Conservation (phyloP, 2,888 invertebrate species). For the Dicyrtoma fusca region DNA sequence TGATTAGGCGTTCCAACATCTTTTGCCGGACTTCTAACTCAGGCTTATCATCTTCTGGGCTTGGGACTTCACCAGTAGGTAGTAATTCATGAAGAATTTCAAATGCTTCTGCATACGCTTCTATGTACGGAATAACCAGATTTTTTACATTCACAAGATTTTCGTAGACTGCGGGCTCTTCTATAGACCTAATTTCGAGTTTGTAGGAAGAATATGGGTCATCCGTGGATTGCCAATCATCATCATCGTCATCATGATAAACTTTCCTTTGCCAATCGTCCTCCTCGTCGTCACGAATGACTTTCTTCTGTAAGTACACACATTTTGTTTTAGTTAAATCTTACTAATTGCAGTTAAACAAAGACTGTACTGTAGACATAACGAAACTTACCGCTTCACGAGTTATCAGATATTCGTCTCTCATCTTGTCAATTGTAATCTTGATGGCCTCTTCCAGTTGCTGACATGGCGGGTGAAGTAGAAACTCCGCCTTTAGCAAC, state of each 20-base stretch:
- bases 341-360: no score
- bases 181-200: not conserved
- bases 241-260: conserved; percentile 18
- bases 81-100: not conserved
- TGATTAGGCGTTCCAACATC: not conserved
- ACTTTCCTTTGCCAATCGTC: not conserved
- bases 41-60: not conserved
- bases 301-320: no score
- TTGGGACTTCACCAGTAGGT: not conserved
- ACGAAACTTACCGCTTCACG: conserved; percentile 11
- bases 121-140: conserved; percentile 13
- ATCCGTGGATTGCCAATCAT: not conserved
- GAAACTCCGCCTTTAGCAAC: conserved; percentile 15
- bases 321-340: no score
- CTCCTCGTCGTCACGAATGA: no score
- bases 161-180: not conserved
- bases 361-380: no score
- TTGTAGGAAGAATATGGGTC: not conserved
- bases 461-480: conserved; percentile 22
- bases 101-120: conserved; percentile 17
- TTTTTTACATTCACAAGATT: not conserved
- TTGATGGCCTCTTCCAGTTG: conserved; percentile 21
- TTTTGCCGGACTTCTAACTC: not conserved
- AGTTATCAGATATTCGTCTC: not conserved
- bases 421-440: not conserved